Base-by-base conservation (phyloP, 2,113 vertebrate genomes). In the Pipra filicauda region DNA sequence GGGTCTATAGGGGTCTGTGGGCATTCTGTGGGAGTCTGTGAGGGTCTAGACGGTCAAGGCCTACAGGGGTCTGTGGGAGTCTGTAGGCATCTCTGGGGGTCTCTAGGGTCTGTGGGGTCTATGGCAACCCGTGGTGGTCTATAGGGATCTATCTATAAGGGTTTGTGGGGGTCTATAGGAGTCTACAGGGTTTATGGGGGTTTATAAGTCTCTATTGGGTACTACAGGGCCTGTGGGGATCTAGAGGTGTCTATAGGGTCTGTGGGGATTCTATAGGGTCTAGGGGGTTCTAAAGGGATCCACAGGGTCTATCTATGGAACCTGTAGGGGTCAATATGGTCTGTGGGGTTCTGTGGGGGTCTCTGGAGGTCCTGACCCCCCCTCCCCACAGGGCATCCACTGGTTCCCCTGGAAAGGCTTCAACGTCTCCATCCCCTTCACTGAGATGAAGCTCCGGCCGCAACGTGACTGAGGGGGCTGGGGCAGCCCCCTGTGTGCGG, bases 401-500 rank as follows among this genome's bases (percentile, higher is more conserved):
- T 99, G 99, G 99, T 98, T 98, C 18, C 81, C 97, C 69, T 99
- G 99, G 99, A 99, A 98, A 88, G 99, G 99, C 27, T 99, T 98
- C 6, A 96, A 99, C 3, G 97, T 98, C 89, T 99, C 99, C 19
- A 98, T 99, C 91, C 98, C 98, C 33, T 99, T 99, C 97, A 98
- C 98, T 2, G 99, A 99, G 98, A 99, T 99, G 99, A 99, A 99
- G 97, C 96, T 99, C 94, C 97, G 99, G 24, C 98, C 99, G 0
- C 94, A 98, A n/a, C 95, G 96, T 5, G 97, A 98, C 97, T 97
- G 51, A 77, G 93, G 97, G 48, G 82, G 12, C 11, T 13, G 16
- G 21, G n/a, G 27, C 4, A 3, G 28, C 5, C 30, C 37, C n/a
- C 52, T 11, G 37, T 19, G 24, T 30, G 6, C 19, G 8, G 17